phyloP scores from a whole-genome alignment of 1,140 invertebrate species.

The Teleopsis dalmanni region DNA sequence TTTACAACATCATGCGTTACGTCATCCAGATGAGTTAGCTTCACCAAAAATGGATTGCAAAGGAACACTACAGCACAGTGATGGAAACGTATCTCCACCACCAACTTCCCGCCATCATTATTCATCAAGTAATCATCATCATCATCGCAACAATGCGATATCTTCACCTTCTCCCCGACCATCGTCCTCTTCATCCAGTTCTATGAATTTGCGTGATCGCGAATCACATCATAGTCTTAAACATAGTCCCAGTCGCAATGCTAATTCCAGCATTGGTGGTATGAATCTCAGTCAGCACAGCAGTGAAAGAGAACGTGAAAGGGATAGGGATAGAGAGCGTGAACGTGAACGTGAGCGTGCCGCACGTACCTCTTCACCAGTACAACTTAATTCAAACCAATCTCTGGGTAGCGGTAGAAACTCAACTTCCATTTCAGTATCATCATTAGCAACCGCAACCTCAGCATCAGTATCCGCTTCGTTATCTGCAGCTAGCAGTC shows the following conservation, averaged over 20 bases:
- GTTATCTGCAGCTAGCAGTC: constrained; percentile 15
- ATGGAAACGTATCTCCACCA: constrained; percentile 1
- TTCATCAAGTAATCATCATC: background rate
- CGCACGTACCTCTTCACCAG: constrained; percentile 8
- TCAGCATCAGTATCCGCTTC: constrained; percentile 19
- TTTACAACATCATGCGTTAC: constrained; percentile 23
- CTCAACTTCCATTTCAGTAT: constrained; percentile 13
- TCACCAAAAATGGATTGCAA: constrained; percentile 31
- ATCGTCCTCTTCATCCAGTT: constrained; percentile 21
- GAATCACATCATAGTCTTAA: constrained; percentile 19
- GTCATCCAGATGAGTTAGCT: constrained; percentile 34
- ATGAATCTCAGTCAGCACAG: constrained; percentile 23
- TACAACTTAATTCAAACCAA: constrained; percentile 4
- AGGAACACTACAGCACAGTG: constrained; percentile 2
- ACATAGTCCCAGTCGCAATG: constrained; percentile 26
- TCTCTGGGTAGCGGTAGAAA: too few species aligned
- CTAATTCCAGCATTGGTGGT: constrained; percentile 9
- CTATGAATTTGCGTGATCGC: constrained; percentile 22
- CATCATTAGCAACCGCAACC: constrained; percentile 12
- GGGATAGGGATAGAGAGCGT: constrained; percentile 4
- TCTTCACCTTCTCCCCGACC: constrained; percentile 27
- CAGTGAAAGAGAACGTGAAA: constrained; percentile 20
- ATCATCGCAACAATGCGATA: constrained; percentile 1
- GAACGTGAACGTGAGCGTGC: constrained; percentile 7
- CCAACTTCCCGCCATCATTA: constrained; percentile 6